Conservation (phyloP, 1,140 invertebrate genomes). For the Belonocnema kinseyi region DNA sequence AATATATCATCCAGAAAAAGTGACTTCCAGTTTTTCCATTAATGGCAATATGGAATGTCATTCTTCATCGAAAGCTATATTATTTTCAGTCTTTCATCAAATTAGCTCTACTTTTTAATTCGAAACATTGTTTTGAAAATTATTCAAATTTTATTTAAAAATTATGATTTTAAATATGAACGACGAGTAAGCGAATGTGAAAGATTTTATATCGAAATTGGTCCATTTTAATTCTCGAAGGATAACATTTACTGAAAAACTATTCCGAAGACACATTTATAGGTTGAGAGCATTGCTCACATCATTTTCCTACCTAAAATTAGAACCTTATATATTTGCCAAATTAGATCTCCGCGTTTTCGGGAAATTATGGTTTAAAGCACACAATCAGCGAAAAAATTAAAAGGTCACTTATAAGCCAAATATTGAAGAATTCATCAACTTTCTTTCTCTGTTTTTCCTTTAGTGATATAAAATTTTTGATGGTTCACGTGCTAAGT, state of each 20-base stretch:
- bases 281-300: conserved; percentile 1
- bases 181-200: too few relatives aligned
- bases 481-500: too few relatives aligned
- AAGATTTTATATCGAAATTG: too few relatives aligned
- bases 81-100: too few relatives aligned
- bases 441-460: not conserved
- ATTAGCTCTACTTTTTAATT: too few relatives aligned
- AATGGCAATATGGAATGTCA: not conserved
- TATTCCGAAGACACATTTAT: not conserved
- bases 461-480: too few relatives aligned
- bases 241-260: not conserved
- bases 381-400: not conserved
- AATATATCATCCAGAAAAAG: conserved; percentile 1
- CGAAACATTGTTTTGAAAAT: too few relatives aligned
- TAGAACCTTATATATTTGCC: conserved; percentile 1
- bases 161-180: too few relatives aligned
- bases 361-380: not conserved
- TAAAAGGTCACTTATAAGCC: not conserved
- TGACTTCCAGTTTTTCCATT: conserved; percentile 7
- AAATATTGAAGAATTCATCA: not conserved
- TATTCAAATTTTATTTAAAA: too few relatives aligned
- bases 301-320: not conserved
- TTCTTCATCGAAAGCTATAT: too few relatives aligned
- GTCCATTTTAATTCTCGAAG: too few relatives aligned
- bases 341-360: conserved; percentile 23